Base-by-base conservation (phyloP, 2,797 vertebrate genomes). In the Paguma larvata region DNA sequence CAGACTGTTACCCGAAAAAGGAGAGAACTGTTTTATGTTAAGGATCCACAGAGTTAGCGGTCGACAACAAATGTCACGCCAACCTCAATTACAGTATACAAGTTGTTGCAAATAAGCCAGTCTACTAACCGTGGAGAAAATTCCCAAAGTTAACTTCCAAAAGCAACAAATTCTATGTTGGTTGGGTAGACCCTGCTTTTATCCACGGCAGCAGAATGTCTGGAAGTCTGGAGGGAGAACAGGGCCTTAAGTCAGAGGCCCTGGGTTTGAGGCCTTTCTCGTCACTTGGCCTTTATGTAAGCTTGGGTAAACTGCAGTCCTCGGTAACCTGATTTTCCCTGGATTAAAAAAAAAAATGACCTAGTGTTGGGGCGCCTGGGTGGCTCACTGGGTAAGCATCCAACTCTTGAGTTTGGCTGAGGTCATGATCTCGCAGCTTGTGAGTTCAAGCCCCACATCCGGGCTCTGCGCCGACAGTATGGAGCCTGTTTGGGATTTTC, bases 1-100 rank as follows among this genome's bases (percentile, higher is more conserved):
- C 38, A 93, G 83, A 73, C 89, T 87, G 65, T 68, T 86, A 89
- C 51, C 41, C 72, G 65, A 94, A 75, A 91, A 63, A 68, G 13
- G 23, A 80, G 32, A 86, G 27, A 78, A 85, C 1, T 83, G 1
- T 62, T 85, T 73, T 59, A 65, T 80, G 51, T 53, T 56, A 77
- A 89, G 51, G 46, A 93, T 34, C 38, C n/a, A 46, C 21, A 32
- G 41, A 80, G 32, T 46, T 78, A 91, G 53, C 53, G 72, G 2
- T 34, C 38, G 72, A 25, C 16, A 78, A 32, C 19, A 83, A 73
- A 25, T n/a, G 19, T 27, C 80, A 82, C 23, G 85, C 4, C 46
- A 80, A 73, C 4, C 25, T 93, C 68, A 72, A 88, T 51, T 34
- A 56, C 2, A 82, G 10, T 34, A 11, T n/a, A 30, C 44, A 65